These are phyloP conservation scores for Sciaenops ocellatus DNA, from an alignment of 2,797 vertebrate genomes.

Conservation along the genomic window DNA sequence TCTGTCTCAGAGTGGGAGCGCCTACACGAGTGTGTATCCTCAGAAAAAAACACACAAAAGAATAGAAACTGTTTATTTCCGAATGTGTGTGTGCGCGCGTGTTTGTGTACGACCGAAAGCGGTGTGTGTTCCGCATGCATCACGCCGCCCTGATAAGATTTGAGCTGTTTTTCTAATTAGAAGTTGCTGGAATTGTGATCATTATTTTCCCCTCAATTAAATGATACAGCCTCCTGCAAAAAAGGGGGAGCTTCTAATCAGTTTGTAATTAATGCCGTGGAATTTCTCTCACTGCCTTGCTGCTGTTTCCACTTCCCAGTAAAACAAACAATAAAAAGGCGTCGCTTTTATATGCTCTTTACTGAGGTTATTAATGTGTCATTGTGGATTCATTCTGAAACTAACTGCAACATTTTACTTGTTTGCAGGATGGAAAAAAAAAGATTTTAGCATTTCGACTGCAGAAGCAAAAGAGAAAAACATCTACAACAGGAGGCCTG, in stretches of 20 bases:
- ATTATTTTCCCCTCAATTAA: conserved; percentile 88
- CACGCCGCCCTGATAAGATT: conserved; percentile 83
- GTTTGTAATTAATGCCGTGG: conserved; percentile 86
- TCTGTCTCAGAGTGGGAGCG: conserved; percentile 62
- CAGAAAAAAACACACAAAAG: conserved; percentile 25
- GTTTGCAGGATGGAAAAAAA: conserved; percentile 12
- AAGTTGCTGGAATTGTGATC: conserved; percentile 86
- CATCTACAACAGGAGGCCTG: neutral
- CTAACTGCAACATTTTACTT: conserved; percentile 27
- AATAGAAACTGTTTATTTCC: conserved; percentile 60
- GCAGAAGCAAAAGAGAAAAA: neutral
- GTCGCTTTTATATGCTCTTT: conserved; percentile 43
- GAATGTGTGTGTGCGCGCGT: conserved; percentile 24
- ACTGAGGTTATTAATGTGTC: conserved; percentile 49
- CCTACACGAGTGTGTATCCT: conserved; percentile 45
- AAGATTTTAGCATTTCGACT: neutral
- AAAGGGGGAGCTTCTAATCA: conserved; percentile 77
- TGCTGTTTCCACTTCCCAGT: conserved; percentile 46
- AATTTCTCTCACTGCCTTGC: conserved; percentile 51
- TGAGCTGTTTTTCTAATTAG: conserved; percentile 88
- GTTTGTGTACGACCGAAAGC: conserved; percentile 44
- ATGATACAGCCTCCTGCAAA: conserved; percentile 85
- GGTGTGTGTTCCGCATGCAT: conserved; percentile 78
- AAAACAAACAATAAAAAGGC: conserved; percentile 45
- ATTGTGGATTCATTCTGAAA: conserved; percentile 37